A percentile compares a stretch with the other conserved stretches of the same genome.
Evolutionary conservation across 2,797 vertebrate genomes (phyloP).

Genomic region (Hippopotamyrus pictus): DNA sequence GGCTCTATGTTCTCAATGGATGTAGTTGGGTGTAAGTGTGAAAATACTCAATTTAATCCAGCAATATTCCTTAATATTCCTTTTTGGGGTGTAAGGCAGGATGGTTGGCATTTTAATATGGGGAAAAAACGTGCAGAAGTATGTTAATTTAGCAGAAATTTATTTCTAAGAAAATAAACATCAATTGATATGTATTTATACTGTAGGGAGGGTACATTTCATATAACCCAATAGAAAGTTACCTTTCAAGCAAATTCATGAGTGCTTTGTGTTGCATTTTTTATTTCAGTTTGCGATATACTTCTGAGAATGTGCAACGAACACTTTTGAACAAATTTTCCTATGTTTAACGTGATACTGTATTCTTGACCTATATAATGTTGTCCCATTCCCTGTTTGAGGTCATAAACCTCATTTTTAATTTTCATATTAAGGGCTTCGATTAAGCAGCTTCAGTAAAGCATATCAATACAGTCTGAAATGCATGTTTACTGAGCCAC

Average conservation of each 20-base stretch:
- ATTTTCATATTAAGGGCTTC: not conserved
- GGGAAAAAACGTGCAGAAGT: not conserved
- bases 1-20: constrained; percentile 17
- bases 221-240: not conserved
- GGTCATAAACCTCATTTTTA: not conserved
- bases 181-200: not conserved
- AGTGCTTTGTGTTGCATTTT: not conserved
- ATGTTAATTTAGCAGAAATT: not conserved
- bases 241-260: not conserved
- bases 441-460: not conserved
- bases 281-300: not conserved
- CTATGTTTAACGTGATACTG: not conserved
- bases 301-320: not conserved
- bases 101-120: not conserved
- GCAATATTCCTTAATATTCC: constrained; percentile 21
- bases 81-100: constrained; percentile 1
- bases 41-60: constrained; percentile 23
- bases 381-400: constrained; percentile 1
- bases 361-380: not conserved
- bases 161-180: constrained; percentile 16
- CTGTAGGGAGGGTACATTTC: not conserved
- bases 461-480: not conserved
- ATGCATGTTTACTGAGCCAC: not conserved
- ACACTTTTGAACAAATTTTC: not conserved
- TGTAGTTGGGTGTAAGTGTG: constrained; percentile 22